A percentile compares a stretch with the other conserved stretches of the same genome.
These are phyloP conservation scores for Lasioglossum zephyrum DNA, from an alignment of 2,888 invertebrate species.

Conservation along the genomic window DNA sequence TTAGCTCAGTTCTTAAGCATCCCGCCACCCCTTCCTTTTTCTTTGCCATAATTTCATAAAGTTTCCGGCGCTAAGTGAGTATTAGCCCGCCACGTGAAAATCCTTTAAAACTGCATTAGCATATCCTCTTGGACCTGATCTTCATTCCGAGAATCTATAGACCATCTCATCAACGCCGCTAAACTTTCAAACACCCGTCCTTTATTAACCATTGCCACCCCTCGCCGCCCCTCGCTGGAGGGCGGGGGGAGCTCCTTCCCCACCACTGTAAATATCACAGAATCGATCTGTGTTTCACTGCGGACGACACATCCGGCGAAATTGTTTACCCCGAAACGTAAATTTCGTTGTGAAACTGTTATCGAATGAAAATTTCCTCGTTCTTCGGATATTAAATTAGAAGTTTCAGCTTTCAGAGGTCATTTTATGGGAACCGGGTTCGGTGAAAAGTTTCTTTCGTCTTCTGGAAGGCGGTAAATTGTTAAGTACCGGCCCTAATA, in stretches of 20 bases:
- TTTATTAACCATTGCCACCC: conserved; percentile 60
- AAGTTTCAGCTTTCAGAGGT: not conserved
- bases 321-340: not conserved
- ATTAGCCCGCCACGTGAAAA: conserved; percentile 42
- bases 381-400: not conserved
- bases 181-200: conserved; percentile 59
- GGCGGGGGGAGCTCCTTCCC: not conserved
- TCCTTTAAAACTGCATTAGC: conserved; percentile 68
- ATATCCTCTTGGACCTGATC: conserved; percentile 53
- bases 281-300: conserved; percentile 52
- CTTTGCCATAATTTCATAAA: conserved; percentile 46
- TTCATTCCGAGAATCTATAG: conserved; percentile 65
- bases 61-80: conserved; percentile 38
- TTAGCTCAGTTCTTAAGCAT: conserved; percentile 50
- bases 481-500: not conserved
- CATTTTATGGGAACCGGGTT: not conserved
- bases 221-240: not conserved
- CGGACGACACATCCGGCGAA: not conserved
- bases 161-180: conserved; percentile 58
- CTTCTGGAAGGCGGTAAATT: not conserved
- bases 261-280: conserved; percentile 4
- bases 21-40: conserved; percentile 26
- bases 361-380: not conserved
- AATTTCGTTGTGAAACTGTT: not conserved
- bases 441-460: conserved; percentile 1